Base-by-base conservation (phyloP, 2,113 vertebrate species). In the Xenopus tropicalis region DNA sequence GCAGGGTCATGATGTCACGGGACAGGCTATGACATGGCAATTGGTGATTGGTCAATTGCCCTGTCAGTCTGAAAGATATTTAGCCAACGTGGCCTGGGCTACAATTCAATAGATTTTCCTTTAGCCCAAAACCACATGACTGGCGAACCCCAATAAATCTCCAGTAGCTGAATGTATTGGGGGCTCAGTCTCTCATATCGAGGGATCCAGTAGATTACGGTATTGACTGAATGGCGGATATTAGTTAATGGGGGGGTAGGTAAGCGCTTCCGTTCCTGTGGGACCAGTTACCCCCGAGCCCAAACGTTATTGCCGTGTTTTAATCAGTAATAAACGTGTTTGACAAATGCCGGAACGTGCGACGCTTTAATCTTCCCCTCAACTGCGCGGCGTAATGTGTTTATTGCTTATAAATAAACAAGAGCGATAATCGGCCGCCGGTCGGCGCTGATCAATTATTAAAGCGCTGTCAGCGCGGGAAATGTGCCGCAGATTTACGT, bases 261-360 rank as follows among this genome's bases (percentile, higher is more conserved):
- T 16, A 4, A 3, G 17, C 4, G 1, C 46, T 48, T 48, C 16
- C 9, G 19, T 54, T 9, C 52, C n/a, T 10, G 5, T 9, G 52
- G 52, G 17, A 54, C 5, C 4, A 4, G 10, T 5, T 54, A 16
- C 5, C 52, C 1, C 52, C n/a, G 19, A 54, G 52, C 52, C 8
- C 3, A 17, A 14, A n/a, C 19, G n/a, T 54, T n/a, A 54, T 17
- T n/a, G 52, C 19, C n/a, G n/a, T 54, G 20, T 44, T 66, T 51
- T 66, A 16, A 23, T 58, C 16, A 58, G 52, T 16, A 16, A 20
- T 70, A 70, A 59, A 61, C 22, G 6, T 46, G 37, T 46, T 57
- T 70, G 69, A 70, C 69, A 70, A 61, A 59, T 70, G 37, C 43
- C 43, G 17, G 16, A 21, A 70, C 46, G 13, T 46, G 23, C 24